Base-by-base conservation (phyloP, 2,888 invertebrate genomes). In the Noctua fimbriata region DNA sequence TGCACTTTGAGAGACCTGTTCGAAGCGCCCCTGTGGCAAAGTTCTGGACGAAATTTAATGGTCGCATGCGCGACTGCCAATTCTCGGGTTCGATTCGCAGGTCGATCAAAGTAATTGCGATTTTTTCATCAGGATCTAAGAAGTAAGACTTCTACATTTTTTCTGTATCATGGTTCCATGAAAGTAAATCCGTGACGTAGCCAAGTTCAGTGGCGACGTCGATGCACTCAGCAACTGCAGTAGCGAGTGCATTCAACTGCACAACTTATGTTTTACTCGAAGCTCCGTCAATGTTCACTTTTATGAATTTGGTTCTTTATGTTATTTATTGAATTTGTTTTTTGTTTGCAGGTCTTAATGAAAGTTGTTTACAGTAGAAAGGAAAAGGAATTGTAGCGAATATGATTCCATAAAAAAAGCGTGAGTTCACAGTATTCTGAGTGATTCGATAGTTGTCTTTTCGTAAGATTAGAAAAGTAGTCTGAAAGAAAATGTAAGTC, bases 161-260 rank as follows among this genome's bases (percentile, higher is more conserved):
- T 44, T 14, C 49, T 77, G 49, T 41, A 21, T 7, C 16, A 60
- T 65, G 83, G 66, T 73, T 69, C 10, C 36, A 75, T 78, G 83
- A 85, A 85, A 85, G 83, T 80, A 82, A 86, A 81, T 72, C 71
- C 60, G 76, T 88, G 88, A 88, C 88, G 88, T 86, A 83, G 71
- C 55, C 76, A 88, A 90, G 91, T 94, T 92, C 93, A 94, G 91
- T 94, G 94, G 92, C 93, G 93, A 93, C 89, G 94, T 93, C 94
- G 83, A 80, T 88, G 88, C 84, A 87, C 81, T 69, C 84, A 21
- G 67, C 81, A 86, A 44, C 86, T 89, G 85, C 87, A 85, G 82
- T 83, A 78, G 76, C 14, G 89, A 87, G 94, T 92, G 92, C 94
- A 93, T 94, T 94, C 94, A 94, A 94, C 94, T 91, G 87, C 86